These are phyloP conservation scores for Bombus haemorrhoidalis DNA, from an alignment of 1,140 invertebrate genomes.

Conservation along the genomic window DNA sequence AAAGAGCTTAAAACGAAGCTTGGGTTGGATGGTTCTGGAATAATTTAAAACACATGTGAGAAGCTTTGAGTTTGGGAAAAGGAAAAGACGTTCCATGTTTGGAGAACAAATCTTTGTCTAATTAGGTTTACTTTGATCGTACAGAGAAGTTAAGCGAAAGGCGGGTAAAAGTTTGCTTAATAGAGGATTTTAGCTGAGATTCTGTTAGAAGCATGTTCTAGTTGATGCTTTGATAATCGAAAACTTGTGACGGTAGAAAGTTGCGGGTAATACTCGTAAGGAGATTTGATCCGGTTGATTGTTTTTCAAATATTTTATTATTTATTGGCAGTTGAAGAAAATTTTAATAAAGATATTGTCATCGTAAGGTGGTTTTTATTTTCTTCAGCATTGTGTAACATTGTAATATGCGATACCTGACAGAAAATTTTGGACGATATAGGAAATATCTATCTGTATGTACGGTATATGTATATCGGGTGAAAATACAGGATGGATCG, in stretches of 20 bases:
- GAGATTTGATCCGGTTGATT: not conserved
- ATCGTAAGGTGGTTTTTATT: not conserved
- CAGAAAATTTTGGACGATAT: no score
- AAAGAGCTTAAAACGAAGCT: no score
- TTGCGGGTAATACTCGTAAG: not conserved
- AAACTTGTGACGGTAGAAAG: not conserved
- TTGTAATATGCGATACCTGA: no score
- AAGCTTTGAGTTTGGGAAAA: not conserved
- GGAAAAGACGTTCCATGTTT: not conserved
- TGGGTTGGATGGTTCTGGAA: not conserved
- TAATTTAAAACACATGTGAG: conserved; percentile 9
- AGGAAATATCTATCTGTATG: no score
- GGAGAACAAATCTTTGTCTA: not conserved
- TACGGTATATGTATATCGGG: no score
- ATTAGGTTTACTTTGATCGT: not conserved
- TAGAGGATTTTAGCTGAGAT: not conserved
- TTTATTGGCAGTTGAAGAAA: not conserved
- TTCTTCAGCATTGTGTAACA: not conserved
- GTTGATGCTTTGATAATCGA: not conserved
- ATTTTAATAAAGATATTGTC: not conserved
- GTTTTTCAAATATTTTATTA: conserved; percentile 16
- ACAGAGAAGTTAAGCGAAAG: not conserved
- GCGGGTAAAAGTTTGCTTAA: not conserved
- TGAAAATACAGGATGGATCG: not conserved
- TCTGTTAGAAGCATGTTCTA: not conserved